Evolutionary conservation across 2,888 invertebrate genomes (phyloP).

Genomic region (Yponomeuta malinellus): DNA sequence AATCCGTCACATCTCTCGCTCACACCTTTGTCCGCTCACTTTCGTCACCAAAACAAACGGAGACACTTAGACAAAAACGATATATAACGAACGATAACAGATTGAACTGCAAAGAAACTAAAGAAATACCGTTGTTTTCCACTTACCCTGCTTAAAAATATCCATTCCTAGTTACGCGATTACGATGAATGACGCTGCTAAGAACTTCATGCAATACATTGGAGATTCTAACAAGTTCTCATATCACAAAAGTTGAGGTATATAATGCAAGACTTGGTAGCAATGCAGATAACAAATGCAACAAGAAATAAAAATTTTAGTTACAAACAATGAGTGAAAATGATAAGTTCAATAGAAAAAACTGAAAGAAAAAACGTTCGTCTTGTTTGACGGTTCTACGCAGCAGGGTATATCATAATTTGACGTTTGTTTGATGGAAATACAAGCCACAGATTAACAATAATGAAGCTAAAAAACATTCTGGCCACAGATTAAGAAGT

Average conservation of each 20-base stretch:
- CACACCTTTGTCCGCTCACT: slow-evolving; percentile 4
- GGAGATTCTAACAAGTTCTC: neutral
- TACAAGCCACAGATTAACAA: neutral
- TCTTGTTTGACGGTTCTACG: neutral
- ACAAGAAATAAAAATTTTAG: neutral
- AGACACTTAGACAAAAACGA: neutral
- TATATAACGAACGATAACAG: too few species aligned
- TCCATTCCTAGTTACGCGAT: slow-evolving; percentile 34
- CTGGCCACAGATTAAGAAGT: too few species aligned
- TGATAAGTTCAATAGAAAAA: neutral
- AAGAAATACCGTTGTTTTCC: slow-evolving; percentile 1
- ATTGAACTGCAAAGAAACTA: neutral
- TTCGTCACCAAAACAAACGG: neutral
- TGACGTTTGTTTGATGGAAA: neutral
- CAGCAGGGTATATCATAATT: neutral
- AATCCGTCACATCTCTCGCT: neutral
- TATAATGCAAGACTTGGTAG: neutral
- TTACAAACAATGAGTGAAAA: neutral
- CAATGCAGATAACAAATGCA: neutral
- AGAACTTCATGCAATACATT: neutral
- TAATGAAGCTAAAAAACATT: too few species aligned
- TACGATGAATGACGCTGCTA: neutral
- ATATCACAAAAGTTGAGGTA: neutral
- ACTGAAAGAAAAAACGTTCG: neutral
- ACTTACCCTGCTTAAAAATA: slow-evolving; percentile 49